Percentiles rank a stretch among this genome's conserved stretches.
Evolutionary conservation across 2,113 vertebrate species (phyloP).

Genomic region (Globicephala melas): DNA sequence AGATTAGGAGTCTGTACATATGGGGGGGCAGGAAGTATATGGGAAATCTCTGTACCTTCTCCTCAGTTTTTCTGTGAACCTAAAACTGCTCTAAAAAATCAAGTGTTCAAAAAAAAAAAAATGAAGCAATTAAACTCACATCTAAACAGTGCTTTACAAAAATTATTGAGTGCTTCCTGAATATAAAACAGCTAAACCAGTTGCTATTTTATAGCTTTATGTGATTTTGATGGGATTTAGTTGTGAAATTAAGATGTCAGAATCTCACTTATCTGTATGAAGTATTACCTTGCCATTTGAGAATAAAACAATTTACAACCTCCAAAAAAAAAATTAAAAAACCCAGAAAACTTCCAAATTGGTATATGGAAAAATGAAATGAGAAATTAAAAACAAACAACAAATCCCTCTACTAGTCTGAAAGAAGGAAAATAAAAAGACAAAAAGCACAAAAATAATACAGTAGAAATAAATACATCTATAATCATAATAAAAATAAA

Average conservation of each 20-base stretch:
- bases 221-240: background rate
- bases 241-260: background rate
- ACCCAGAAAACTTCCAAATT: background rate
- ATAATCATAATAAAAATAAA: background rate
- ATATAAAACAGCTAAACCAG: background rate
- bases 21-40: too few species aligned
- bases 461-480: background rate
- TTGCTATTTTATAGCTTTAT: background rate
- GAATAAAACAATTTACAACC: background rate
- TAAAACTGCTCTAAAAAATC: too few species aligned
- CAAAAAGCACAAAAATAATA: background rate
- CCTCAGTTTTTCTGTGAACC: too few species aligned
- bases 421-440: background rate
- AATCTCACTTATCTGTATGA: background rate
- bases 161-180: background rate
- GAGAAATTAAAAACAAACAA: background rate
- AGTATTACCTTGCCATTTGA: background rate
- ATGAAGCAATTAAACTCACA: background rate
- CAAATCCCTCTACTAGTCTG: background rate
- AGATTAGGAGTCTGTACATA: too few species aligned
- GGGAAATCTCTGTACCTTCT: too few species aligned
- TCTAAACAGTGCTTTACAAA: background rate
- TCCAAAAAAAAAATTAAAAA: background rate
- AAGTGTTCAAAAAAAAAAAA: too few species aligned
- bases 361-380: background rate